These are phyloP conservation scores for Meloidogyne floridensis DNA, from an alignment of 1,140 invertebrate genomes.

Conservation along the genomic window DNA sequence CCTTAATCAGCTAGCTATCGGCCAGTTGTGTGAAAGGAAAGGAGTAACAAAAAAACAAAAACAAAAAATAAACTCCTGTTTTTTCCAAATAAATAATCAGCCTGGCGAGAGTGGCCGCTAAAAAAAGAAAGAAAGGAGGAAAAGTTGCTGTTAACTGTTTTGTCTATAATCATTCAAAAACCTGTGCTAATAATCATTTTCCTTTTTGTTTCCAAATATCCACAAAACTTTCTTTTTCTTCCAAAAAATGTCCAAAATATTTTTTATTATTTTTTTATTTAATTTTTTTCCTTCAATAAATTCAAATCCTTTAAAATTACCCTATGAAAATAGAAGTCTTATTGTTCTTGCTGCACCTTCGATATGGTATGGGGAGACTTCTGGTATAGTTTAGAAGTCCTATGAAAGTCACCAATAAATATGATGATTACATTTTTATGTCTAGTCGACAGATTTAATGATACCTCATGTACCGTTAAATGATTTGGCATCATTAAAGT, in stretches of 20 bases:
- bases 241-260: background rate
- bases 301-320: slow-evolving; percentile 38
- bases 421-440: too few relatives aligned
- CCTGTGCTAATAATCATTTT: too few relatives aligned
- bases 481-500: too few relatives aligned
- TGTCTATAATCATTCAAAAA: too few relatives aligned
- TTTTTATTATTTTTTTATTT: background rate
- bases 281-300: background rate
- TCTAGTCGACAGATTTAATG: too few relatives aligned
- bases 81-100: slow-evolving; percentile 7
- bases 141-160: too few relatives aligned
- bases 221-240: too few relatives aligned
- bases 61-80: background rate
- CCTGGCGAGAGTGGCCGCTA: background rate
- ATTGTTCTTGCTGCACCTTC: slow-evolving; percentile 56
- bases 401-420: too few relatives aligned
- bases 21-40: background rate
- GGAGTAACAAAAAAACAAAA: background rate
- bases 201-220: too few relatives aligned
- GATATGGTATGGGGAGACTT: slow-evolving; percentile 43
- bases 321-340: slow-evolving; percentile 51
- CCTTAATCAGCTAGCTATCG: background rate
- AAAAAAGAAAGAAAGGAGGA: too few relatives aligned
- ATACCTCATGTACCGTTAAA: too few relatives aligned
- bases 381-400: too few relatives aligned